These are phyloP conservation scores for Megaceryle maxima DNA, from an alignment of 2,113 vertebrate genomes.

Conservation along the genomic window DNA sequence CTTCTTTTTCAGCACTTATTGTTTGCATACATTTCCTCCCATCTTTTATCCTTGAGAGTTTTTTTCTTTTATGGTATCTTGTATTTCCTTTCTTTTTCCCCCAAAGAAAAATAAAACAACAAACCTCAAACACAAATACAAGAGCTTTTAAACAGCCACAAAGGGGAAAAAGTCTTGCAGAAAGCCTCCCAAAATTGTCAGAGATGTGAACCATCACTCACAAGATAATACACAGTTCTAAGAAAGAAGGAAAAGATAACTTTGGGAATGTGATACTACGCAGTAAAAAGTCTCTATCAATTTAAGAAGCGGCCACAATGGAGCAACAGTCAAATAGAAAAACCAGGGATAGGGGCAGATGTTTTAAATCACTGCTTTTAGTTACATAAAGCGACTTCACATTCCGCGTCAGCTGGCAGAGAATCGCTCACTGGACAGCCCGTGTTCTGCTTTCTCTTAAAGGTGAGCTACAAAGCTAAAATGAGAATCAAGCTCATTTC, in stretches of 20 bases:
- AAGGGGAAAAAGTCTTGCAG: neutral
- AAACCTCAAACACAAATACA: neutral
- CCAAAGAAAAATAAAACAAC: neutral
- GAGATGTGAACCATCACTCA: neutral
- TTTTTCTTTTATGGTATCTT: neutral
- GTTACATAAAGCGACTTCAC: slow-evolving; percentile 17
- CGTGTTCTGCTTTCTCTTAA: neutral
- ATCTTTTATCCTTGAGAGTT: neutral
- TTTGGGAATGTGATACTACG: neutral
- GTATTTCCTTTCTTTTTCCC: neutral
- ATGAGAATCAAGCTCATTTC: neutral
- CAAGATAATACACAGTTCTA: neutral
- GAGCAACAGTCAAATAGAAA: neutral
- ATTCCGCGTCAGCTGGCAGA: slow-evolving; percentile 33
- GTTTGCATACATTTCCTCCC: neutral
- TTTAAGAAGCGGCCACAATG: neutral
- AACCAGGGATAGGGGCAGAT: neutral
- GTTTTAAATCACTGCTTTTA: slow-evolving; percentile 25
- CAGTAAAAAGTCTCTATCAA: neutral
- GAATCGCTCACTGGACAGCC: slow-evolving; percentile 4
- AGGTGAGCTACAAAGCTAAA: slow-evolving; percentile 20
- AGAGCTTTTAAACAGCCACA: neutral
- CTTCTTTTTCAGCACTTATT: neutral
- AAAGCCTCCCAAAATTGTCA: neutral
- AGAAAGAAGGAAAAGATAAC: neutral